Conservation (phyloP, 2,797 vertebrate species). For the Girardinus metallicus region DNA sequence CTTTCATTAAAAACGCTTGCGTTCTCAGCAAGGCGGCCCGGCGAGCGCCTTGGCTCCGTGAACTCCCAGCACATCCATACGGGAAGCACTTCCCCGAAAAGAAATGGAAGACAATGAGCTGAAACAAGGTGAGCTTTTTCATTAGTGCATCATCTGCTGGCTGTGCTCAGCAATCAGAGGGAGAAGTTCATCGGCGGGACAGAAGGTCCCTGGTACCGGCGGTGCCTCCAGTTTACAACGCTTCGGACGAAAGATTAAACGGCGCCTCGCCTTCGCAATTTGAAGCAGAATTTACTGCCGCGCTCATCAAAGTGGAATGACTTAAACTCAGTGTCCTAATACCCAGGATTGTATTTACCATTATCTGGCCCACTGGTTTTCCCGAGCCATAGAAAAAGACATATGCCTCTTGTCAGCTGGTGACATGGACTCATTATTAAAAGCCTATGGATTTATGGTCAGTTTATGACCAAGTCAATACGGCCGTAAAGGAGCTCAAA, state of each 20-base stretch:
- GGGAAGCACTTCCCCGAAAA: constrained; percentile 7
- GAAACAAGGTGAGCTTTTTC: constrained; percentile 28
- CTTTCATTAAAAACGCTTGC: constrained; percentile 50
- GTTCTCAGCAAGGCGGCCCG: constrained; percentile 21
- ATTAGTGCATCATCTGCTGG: constrained; percentile 19
- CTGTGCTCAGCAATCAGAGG: neutral
- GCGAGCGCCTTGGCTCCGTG: constrained; percentile 32
- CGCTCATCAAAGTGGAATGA: constrained; percentile 33
- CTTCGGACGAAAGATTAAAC: constrained; percentile 30
- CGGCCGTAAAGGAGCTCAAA: constrained; percentile 62
- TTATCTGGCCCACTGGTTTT: constrained; percentile 44
- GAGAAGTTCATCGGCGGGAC: constrained; percentile 18
- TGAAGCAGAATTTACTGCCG: constrained; percentile 36
- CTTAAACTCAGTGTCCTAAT: constrained; percentile 45
- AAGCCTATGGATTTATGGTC: constrained; percentile 70
- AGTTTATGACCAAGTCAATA: constrained; percentile 73
- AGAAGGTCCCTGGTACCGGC: neutral
- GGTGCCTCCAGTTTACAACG: constrained; percentile 21
- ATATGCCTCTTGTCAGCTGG: constrained; percentile 61
- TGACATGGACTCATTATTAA: constrained; percentile 70
- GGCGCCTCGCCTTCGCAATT: constrained; percentile 29
- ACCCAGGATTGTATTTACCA: constrained; percentile 64
- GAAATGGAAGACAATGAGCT: constrained; percentile 9
- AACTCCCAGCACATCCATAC: constrained; percentile 40
- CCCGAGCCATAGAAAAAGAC: constrained; percentile 58